These are phyloP conservation scores for Elephas maximus DNA, from an alignment of 2,113 vertebrate species.

Conservation along the genomic window DNA sequence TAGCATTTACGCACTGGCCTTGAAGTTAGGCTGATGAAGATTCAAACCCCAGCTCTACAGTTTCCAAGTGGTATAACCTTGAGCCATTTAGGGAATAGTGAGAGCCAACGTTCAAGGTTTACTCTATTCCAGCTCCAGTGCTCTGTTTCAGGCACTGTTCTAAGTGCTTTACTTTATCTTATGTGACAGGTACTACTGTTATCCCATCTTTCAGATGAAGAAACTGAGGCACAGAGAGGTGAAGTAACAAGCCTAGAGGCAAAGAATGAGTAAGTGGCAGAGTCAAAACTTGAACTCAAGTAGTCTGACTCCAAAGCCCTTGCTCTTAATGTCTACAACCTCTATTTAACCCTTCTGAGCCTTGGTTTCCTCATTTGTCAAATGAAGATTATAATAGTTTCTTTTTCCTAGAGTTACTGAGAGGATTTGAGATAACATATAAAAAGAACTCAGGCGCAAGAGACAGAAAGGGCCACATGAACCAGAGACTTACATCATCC, in stretches of 20 bases:
- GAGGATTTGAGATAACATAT: neutral
- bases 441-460: neutral
- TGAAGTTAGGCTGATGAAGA: neutral
- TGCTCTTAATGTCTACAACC: neutral
- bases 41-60: neutral
- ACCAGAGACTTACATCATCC: no score
- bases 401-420: neutral
- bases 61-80: neutral
- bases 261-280: neutral
- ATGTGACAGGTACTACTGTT: neutral
- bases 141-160: neutral
- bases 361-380: neutral
- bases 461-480: no score
- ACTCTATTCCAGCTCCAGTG: neutral
- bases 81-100: neutral
- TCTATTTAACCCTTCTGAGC: neutral
- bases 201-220: neutral
- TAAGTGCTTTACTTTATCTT: neutral
- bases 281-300: neutral
- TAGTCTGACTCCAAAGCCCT: neutral
- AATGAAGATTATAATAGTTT: neutral
- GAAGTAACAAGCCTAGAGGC: neutral
- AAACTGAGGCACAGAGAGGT: neutral
- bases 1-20: neutral
- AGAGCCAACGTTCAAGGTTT: fast-evolving